Conservation (phyloP, 2,797 vertebrate genomes). For the Psittacula derbiana region DNA sequence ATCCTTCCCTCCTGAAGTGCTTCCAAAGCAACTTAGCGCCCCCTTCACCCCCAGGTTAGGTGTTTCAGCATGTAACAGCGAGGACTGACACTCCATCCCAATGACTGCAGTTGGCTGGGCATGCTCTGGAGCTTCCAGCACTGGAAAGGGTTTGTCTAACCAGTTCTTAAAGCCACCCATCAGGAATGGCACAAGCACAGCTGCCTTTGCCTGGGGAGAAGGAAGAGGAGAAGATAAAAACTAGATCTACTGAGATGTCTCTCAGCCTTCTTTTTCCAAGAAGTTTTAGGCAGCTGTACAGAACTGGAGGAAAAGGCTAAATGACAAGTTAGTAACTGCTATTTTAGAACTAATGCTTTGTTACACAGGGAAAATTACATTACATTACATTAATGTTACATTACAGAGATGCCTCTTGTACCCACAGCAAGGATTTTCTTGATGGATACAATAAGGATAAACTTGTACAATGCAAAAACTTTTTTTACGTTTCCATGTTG, state of each 20-base stretch:
- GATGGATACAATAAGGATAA: neutral
- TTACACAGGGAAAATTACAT: neutral
- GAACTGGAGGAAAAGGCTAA: neutral
- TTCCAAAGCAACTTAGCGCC: neutral
- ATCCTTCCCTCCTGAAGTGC: neutral
- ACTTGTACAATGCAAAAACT: neutral
- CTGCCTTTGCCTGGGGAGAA: neutral
- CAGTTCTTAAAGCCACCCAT: neutral
- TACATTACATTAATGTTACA: neutral
- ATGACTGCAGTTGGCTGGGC: neutral
- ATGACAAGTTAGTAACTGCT: neutral
- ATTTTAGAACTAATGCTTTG: neutral
- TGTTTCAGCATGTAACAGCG: neutral
- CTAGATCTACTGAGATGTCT: neutral
- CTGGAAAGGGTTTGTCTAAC: neutral
- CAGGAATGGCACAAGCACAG: neutral
- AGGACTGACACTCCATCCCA: neutral
- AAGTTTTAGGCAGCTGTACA: neutral
- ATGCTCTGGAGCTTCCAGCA: neutral
- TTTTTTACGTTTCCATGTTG: neutral
- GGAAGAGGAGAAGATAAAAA: neutral
- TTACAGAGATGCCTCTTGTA: neutral
- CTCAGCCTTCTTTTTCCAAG: neutral
- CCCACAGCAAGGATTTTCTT: neutral
- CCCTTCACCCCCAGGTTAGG: fast-evolving